Base-by-base conservation (phyloP, 2,113 vertebrate genomes). In the Lamprologus speciosus region DNA sequence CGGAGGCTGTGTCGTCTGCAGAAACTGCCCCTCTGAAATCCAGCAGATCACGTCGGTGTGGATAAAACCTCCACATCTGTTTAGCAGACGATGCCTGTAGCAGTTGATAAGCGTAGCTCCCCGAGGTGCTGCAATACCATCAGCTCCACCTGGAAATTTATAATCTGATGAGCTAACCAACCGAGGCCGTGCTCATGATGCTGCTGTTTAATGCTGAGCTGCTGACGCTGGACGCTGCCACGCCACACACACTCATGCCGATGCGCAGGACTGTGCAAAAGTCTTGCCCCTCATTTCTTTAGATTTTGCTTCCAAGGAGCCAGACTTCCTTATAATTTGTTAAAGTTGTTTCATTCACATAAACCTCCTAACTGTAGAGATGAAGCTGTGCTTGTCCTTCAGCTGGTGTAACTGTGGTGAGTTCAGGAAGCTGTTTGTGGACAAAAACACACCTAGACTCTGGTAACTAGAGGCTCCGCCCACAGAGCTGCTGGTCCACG, bases 141-240 rank as follows among this genome's bases (percentile, higher is more conserved):
- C 68, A 73, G 33, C 58, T 78, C 10, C 65, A 26, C 63, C 78
- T 85, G 88, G 35, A 80, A 58, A 82, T 83, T 58, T 45, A 85
- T 70, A 70, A 87, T 92, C 84, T 60, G 31, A 84, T 50, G 84
- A 9, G 42, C 54, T 88, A 85, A 90, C 84, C 80, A 80, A 35
- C 80, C 54, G 53, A 79, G 82, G 33, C 88, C 1, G 1, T 5
- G 50, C 37, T 68, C 60, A 57, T 79, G 80, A 88, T 86, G 80
- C 60, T 23, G n/a, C 11, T 35, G 54, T 47, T 90, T 68, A 85
- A 65, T 16, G 80, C 10, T 1, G 19, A 17, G 60, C 54, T 81
- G 80, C 86, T 70, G 75, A 9, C 11, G 9, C 12, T 54, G n/a
- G 21, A 21, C 1, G 28, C 9, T 0, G 23, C 4, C 21, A 10